Percentiles rank a stretch among this genome's conserved stretches.
These are phyloP conservation scores for Pipistrellus kuhlii DNA, from an alignment of 2,797 vertebrate species.

Conservation along the genomic window DNA sequence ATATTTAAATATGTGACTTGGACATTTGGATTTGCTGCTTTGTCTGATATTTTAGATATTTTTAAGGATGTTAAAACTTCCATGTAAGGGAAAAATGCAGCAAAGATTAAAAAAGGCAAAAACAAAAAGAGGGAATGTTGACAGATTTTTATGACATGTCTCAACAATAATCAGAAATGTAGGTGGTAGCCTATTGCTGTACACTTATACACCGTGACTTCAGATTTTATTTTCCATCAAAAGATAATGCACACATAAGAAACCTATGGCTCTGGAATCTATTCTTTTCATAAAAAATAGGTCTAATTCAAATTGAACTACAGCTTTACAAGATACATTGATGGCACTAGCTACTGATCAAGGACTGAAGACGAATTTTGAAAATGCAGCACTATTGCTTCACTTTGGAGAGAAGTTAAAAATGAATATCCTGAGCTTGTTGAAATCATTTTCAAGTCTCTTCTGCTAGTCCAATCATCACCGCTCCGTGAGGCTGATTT, in stretches of 20 bases:
- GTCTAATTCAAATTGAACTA: conserved; percentile 17
- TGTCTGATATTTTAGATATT: neutral
- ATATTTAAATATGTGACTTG: conserved; percentile 29
- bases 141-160: neutral
- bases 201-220: neutral
- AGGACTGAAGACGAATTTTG: conserved; percentile 28
- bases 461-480: neutral
- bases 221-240: conserved; percentile 24
- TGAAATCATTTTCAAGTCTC: neutral
- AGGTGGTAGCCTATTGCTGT: neutral
- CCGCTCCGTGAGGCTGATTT: neutral
- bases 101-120: conserved; percentile 18
- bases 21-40: neutral
- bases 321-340: neutral
- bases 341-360: neutral
- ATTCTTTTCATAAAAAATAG: conserved; percentile 19
- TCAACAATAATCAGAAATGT: neutral
- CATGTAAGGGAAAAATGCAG: neutral
- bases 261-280: conserved; percentile 37
- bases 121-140: conserved; percentile 24
- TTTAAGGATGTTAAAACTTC: conserved; percentile 37
- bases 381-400: conserved; percentile 15
- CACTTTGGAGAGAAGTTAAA: conserved; percentile 24
- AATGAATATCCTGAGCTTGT: neutral
- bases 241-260: neutral